phyloP scores from a whole-genome alignment of 2,113 vertebrate genomes.

The Machaerirhynchus nigripectus region DNA sequence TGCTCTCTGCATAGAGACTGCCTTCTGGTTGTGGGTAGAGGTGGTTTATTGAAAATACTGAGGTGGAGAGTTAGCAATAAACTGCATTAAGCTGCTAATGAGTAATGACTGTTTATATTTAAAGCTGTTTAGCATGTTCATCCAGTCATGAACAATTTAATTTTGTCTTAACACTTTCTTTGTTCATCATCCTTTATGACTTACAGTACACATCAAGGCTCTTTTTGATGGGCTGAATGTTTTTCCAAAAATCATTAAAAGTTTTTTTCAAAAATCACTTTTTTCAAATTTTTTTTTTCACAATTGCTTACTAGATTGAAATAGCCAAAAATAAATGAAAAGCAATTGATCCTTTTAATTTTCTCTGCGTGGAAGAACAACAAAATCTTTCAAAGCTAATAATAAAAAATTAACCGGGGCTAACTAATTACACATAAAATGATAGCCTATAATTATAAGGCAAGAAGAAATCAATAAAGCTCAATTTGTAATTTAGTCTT shows the following conservation, averaged over 20 bases:
- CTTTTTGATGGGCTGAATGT: neutral
- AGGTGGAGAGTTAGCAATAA: neutral
- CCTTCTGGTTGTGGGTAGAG: neutral
- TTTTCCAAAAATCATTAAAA: neutral
- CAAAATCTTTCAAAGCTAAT: slow-evolving; percentile 7
- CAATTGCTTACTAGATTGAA: neutral
- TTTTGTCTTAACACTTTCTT: neutral
- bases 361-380: neutral
- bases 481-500: neutral
- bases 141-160: neutral
- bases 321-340: neutral
- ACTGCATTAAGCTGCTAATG: neutral
- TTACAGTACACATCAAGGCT: neutral
- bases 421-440: neutral
- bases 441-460: neutral
- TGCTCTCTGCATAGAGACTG: neutral
- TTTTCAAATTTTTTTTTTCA: neutral
- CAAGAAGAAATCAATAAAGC: neutral
- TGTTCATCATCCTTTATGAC: neutral
- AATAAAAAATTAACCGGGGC: neutral
- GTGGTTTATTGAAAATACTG: slow-evolving; percentile 1
- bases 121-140: neutral
- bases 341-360: neutral
- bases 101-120: neutral
- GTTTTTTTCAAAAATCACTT: neutral